These are phyloP conservation scores for Nixonia krombeini DNA, from an alignment of 1,140 invertebrate species.

Conservation along the genomic window DNA sequence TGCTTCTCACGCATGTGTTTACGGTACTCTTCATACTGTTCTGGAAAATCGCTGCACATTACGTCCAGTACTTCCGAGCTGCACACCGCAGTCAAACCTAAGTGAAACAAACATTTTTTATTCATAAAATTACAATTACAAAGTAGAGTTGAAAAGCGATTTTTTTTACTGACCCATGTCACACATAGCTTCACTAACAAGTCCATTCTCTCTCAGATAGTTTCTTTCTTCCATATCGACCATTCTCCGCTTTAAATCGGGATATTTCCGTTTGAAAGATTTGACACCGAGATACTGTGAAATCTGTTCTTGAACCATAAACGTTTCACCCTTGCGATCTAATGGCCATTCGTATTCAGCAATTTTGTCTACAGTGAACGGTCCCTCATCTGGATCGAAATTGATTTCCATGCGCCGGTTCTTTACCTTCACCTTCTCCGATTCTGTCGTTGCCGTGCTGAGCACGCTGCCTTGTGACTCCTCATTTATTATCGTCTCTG, in stretches of 20 bases:
- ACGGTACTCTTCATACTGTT: slow-evolving; percentile 94
- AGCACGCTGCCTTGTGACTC: slow-evolving; percentile 84
- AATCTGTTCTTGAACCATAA: slow-evolving; percentile 93
- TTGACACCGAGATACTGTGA: slow-evolving; percentile 93
- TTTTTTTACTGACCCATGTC: slow-evolving; percentile 87
- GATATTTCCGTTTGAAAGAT: slow-evolving; percentile 96
- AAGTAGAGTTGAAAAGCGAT: too few relatives aligned
- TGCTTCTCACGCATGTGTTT: slow-evolving; percentile 86
- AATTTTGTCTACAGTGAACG: slow-evolving; percentile 87
- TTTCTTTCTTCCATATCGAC: slow-evolving; percentile 92
- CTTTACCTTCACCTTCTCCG: slow-evolving; percentile 77
- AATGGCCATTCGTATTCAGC: slow-evolving; percentile 96
- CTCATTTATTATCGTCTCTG: slow-evolving; percentile 78
- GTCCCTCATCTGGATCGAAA: slow-evolving; percentile 79
- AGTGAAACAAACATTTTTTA: too few relatives aligned
- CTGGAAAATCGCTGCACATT: slow-evolving; percentile 94
- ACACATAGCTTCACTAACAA: slow-evolving; percentile 93
- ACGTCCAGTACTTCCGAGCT: slow-evolving; percentile 94
- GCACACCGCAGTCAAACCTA: slow-evolving; percentile 90
- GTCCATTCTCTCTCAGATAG: slow-evolving; percentile 85
- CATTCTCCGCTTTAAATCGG: slow-evolving; percentile 85
- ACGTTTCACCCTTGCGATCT: slow-evolving; percentile 80
- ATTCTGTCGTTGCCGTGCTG: slow-evolving; percentile 79
- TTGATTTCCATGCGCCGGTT: slow-evolving; percentile 81
- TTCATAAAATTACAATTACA: too few relatives aligned